Conservation (phyloP, 2,888 invertebrate species). For the Mamestra brassicae region DNA sequence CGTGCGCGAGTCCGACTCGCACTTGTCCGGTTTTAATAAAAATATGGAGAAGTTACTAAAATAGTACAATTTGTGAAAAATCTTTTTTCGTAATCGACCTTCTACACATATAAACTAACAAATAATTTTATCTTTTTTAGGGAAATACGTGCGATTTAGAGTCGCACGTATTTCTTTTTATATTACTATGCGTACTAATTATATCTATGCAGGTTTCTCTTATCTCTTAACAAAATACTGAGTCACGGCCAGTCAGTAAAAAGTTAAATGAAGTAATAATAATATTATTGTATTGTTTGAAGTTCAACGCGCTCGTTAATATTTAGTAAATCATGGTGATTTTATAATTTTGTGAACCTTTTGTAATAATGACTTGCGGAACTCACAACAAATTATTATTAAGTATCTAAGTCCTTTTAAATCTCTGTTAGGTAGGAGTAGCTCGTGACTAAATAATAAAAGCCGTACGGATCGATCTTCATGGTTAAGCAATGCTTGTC, state of each 20-base stretch:
- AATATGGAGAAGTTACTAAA: no score
- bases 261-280: not conserved
- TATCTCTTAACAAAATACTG: conserved; percentile 15
- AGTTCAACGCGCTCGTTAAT: not conserved
- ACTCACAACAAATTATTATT: no score
- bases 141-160: not conserved
- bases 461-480: no score
- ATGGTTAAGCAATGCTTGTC: no score
- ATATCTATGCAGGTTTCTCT: conserved; percentile 21
- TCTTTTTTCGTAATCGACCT: no score
- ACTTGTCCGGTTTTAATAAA: no score
- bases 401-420: no score
- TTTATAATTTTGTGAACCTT: not conserved
- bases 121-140: not conserved
- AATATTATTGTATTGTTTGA: conserved; percentile 10
- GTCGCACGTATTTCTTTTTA: conserved; percentile 15
- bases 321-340: conserved; percentile 1
- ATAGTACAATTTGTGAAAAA: no score
- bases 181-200: not conserved
- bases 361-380: no score
- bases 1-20: no score
- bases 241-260: conserved; percentile 20
- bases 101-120: not conserved
- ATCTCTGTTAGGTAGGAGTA: not conserved
- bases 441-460: no score